Conservation (phyloP, 2,888 invertebrate species). For the Mimumesa dahlbomi region DNA sequence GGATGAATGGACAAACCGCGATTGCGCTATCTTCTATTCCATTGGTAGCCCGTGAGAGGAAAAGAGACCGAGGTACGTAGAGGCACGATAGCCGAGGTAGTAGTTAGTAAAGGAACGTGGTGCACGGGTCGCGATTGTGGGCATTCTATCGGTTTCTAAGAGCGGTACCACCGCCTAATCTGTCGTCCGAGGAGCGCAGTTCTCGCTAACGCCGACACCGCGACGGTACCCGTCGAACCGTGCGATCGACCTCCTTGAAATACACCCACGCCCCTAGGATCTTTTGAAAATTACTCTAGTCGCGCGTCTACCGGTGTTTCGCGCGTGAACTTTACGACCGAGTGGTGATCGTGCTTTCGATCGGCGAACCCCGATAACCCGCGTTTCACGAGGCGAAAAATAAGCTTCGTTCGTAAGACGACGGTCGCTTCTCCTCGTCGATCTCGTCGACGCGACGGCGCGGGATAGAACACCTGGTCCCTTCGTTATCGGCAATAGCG, state of each 20-base stretch:
- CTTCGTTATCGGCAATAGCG: slow-evolving; percentile 61
- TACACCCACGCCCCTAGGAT: too few relatives aligned
- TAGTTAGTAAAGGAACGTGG: slow-evolving; percentile 30
- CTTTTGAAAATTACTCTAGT: slow-evolving; percentile 23
- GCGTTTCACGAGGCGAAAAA: too few relatives aligned
- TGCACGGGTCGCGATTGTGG: slow-evolving; percentile 41
- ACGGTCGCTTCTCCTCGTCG: too few relatives aligned
- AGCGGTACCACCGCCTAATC: slow-evolving; percentile 36
- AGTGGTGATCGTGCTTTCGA: neutral
- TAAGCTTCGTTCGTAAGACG: too few relatives aligned
- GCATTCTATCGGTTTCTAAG: slow-evolving; percentile 49
- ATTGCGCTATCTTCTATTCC: slow-evolving; percentile 62
- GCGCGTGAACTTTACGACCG: neutral
- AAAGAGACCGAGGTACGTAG: neutral
- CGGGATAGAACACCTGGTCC: slow-evolving; percentile 62
- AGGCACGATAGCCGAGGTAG: slow-evolving; percentile 52
- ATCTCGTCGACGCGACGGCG: neutral
- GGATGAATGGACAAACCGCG: slow-evolving; percentile 65
- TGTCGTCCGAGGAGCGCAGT: slow-evolving; percentile 10
- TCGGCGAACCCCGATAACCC: neutral
- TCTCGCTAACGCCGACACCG: slow-evolving; percentile 11
- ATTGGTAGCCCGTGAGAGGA: slow-evolving; percentile 29
- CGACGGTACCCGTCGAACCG: slow-evolving; percentile 25
- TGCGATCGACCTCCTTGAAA: too few relatives aligned
- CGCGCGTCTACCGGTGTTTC: neutral